Base-by-base conservation (phyloP, 2,113 vertebrate species). In the Ifrita kowaldi region DNA sequence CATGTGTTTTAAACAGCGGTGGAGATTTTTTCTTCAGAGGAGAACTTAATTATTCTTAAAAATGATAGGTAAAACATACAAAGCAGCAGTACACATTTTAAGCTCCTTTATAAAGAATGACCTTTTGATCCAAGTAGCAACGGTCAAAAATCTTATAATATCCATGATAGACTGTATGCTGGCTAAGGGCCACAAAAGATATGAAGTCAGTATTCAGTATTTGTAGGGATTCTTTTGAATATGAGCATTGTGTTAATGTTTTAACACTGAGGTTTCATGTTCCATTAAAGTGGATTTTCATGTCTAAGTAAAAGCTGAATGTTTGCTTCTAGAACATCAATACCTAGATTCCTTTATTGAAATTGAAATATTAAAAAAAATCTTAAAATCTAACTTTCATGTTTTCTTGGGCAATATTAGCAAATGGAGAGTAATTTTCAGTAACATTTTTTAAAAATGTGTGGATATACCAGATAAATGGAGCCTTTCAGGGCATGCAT, bases 1-100 rank as follows among this genome's bases (percentile, higher is more conserved):
- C 74, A 59, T 53, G 22, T 44, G 95, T 90, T 91, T 97, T 94
- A 96, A 89, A 86, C 11, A 80, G 44, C 53, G 46, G 41, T 67
- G 44, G 37, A 50, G 75, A 8, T 70, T 82, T 95, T 95, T 87
- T 50, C 42, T 85, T 91, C 27, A 55, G 81, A 69, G 27, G 20
- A 11, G 53, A 68, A 56, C 21, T 95, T 95, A 87, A 73, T 94
- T 32, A 41, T 77, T 89, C 63, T 71, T 84, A 77, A 89, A 95
- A 76, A 62, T 41, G 11, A 46, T 80, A 92, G 44, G 55, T 89
- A 84, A 87, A 85, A 76, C 44, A 47, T 56, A 33, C 53, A 74
- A 77, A 79, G 62, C 30, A 93, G 33, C 32, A 82, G 21, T 62
- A 47, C 10, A 17, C 11, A 62, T 89, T 92, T 88, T 79, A 90